A percentile compares a stretch with the other conserved stretches of the same genome.
phyloP scores from a whole-genome alignment of 2,113 vertebrate species.

The Cnemophilus loriae region DNA sequence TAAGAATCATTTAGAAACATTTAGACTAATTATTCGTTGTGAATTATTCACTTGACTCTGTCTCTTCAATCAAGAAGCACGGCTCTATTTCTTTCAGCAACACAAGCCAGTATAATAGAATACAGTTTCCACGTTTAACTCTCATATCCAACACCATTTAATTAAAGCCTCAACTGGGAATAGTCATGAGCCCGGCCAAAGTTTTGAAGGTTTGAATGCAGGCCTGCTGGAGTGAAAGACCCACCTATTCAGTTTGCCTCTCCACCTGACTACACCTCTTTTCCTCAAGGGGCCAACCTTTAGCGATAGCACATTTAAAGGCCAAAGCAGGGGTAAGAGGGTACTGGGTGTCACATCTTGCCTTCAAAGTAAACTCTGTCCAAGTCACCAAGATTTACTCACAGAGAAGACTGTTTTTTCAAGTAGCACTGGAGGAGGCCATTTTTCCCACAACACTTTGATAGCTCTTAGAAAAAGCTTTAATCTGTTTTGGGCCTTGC shows the following conservation, averaged over 20 bases:
- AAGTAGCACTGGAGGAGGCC: neutral
- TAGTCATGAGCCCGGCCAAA: neutral
- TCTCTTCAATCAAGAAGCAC: conserved; percentile 15
- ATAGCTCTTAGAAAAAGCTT: neutral
- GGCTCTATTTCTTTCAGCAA: conserved; percentile 43
- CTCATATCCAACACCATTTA: conserved; percentile 45
- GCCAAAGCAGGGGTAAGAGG: neutral
- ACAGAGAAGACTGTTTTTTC: neutral
- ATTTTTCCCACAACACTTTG: neutral
- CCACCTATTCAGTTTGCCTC: neutral
- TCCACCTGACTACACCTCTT: neutral
- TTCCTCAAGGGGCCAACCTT: neutral
- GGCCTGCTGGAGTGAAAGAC: neutral
- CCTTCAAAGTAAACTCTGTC: neutral
- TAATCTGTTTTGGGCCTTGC: neutral
- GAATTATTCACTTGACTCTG: conserved; percentile 32
- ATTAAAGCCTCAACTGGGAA: conserved; percentile 39
- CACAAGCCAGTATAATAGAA: neutral
- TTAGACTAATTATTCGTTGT: conserved; percentile 60
- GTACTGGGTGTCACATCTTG: neutral
- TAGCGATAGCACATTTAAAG: neutral
- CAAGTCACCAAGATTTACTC: neutral
- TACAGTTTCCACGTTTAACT: conserved; percentile 1
- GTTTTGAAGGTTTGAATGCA: conserved; percentile 6
- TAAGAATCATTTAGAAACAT: conserved; percentile 50